phyloP scores from a whole-genome alignment of 2,797 vertebrate species.

The Cirrhinus mrigala region DNA sequence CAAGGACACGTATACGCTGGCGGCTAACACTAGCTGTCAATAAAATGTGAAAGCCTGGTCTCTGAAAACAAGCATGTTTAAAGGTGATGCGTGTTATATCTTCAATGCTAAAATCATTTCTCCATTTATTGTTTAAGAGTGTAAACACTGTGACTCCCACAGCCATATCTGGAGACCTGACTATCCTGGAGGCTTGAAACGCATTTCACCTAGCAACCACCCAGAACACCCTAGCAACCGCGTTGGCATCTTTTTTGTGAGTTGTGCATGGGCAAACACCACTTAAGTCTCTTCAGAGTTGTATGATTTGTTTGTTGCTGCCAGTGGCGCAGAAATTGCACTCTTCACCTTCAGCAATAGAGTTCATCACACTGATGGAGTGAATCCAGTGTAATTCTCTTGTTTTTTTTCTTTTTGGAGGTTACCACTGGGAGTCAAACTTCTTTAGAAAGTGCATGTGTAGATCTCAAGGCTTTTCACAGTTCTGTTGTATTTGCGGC shows the following conservation, averaged over 20 bases:
- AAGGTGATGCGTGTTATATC: neutral
- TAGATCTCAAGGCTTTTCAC: constrained; percentile 1
- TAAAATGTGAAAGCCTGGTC: neutral
- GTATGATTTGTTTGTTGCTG: neutral
- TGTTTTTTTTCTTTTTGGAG: neutral
- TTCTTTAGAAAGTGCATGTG: constrained; percentile 8
- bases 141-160: neutral
- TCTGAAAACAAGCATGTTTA: constrained; percentile 1
- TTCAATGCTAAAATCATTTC: neutral
- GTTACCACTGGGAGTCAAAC: neutral
- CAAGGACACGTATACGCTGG: neutral
- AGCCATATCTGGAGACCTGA: neutral
- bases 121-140: neutral
- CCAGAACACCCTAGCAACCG: neutral
- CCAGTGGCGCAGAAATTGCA: neutral
- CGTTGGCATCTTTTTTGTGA: neutral
- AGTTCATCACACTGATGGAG: neutral
- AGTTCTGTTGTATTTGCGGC: constrained; percentile 27
- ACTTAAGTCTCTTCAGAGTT: neutral
- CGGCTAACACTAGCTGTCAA: neutral
- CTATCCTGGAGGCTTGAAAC: neutral
- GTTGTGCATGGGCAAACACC: constrained; percentile 10
- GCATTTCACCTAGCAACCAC: neutral
- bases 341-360: neutral
- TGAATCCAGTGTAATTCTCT: neutral